Evolutionary conservation across 1,140 invertebrate species (phyloP).

Genomic region (Diabrotica virgifera): DNA sequence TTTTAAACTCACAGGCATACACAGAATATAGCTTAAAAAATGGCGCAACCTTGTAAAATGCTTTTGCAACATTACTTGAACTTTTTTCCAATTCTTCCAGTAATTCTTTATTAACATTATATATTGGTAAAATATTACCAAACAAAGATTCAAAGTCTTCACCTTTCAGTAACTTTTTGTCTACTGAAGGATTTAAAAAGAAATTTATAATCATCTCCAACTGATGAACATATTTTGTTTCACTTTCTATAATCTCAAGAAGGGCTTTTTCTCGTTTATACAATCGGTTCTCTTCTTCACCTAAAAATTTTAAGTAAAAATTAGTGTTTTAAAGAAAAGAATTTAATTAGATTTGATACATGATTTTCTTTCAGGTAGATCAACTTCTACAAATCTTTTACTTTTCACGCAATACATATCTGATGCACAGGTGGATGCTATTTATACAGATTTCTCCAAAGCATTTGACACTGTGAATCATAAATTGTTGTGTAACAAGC

Average conservation of each 20-base stretch:
- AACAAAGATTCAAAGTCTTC: slow-evolving; percentile 59
- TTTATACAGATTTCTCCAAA: too few species aligned
- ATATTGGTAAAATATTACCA: slow-evolving; percentile 70
- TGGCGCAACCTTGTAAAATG: slow-evolving; percentile 69
- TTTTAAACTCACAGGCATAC: slow-evolving; percentile 73
- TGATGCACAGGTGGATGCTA: too few species aligned
- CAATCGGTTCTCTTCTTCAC: slow-evolving; percentile 48
- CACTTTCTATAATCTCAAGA: slow-evolving; percentile 69
- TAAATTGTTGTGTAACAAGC: too few species aligned
- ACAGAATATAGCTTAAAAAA: slow-evolving; percentile 77
- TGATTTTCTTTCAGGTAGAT: too few species aligned
- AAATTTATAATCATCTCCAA: slow-evolving; percentile 65
- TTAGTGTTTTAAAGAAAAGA: too few species aligned
- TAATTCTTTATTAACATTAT: slow-evolving; percentile 68
- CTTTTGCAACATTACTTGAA: slow-evolving; percentile 59
- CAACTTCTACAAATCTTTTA: too few species aligned
- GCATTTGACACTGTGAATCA: too few species aligned
- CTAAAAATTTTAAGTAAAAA: too few species aligned
- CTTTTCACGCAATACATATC: too few species aligned
- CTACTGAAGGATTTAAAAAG: slow-evolving; percentile 65
- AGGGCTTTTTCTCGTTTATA: slow-evolving; percentile 55
- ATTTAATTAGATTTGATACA: too few species aligned
- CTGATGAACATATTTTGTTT: slow-evolving; percentile 67
- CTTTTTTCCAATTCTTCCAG: slow-evolving; percentile 61
- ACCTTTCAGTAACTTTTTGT: slow-evolving; percentile 54